A percentile compares a stretch with the other conserved stretches of the same genome.
phyloP scores from a whole-genome alignment of 2,888 invertebrate species.

The Seira musarum region DNA sequence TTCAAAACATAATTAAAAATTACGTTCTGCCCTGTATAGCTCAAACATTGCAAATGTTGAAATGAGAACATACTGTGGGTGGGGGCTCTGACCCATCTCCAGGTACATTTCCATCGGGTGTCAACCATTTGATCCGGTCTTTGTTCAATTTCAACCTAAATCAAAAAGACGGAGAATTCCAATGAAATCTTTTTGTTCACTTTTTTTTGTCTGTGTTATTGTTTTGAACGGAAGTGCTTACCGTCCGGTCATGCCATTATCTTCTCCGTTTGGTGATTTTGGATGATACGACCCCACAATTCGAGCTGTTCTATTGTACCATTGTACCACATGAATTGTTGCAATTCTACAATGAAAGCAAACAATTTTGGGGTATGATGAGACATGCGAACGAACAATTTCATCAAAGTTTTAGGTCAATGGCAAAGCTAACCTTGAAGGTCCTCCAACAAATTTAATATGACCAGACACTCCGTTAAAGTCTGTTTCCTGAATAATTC shows the following conservation, averaged over 20 bases:
- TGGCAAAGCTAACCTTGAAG: slow-evolving; percentile 75
- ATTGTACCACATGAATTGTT: slow-evolving; percentile 78
- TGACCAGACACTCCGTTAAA: slow-evolving; percentile 84
- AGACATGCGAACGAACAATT: not conserved
- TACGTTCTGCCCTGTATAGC: slow-evolving; percentile 71
- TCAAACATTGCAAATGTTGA: not conserved
- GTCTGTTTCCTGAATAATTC: slow-evolving; percentile 79
- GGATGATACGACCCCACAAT: slow-evolving; percentile 78
- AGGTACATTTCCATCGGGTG: slow-evolving; percentile 77
- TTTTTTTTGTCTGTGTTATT: no score
- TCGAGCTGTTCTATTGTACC: slow-evolving; percentile 74
- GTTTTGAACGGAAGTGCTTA: no score
- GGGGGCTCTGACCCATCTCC: slow-evolving; percentile 78
- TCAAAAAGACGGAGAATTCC: no score
- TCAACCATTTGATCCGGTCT: slow-evolving; percentile 79
- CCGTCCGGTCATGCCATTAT: slow-evolving; percentile 67
- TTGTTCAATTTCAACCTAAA: slow-evolving; percentile 75
- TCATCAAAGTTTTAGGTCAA: not conserved
- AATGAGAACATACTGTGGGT: no score
- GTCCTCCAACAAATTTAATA: slow-evolving; percentile 80
- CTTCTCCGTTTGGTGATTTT: slow-evolving; percentile 73
- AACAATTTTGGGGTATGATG: not conserved
- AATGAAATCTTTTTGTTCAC: no score
- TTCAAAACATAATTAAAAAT: no score
- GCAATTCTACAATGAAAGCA: slow-evolving; percentile 71